phyloP scores from a whole-genome alignment of 2,113 vertebrate genomes.

The Poecilia latipinna region DNA sequence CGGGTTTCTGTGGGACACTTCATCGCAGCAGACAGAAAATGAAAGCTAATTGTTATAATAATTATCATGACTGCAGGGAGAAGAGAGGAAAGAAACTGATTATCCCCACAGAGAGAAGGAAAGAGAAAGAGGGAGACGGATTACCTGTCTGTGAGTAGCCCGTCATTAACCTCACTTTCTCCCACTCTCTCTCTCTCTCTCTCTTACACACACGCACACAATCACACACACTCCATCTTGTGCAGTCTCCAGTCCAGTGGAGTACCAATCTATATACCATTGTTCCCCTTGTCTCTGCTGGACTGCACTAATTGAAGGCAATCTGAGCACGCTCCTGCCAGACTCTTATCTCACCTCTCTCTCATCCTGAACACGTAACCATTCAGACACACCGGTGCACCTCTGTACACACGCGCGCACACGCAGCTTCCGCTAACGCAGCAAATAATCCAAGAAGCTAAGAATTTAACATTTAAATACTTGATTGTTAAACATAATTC shows the following conservation, averaged over 20 bases:
- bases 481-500: background rate
- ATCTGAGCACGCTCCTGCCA: conserved; percentile 56
- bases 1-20: conserved; percentile 36
- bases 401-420: background rate
- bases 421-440: background rate
- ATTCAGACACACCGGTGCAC: conserved; percentile 7
- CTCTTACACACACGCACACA: background rate
- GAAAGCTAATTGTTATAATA: conserved; percentile 73
- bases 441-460: background rate
- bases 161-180: conserved; percentile 71
- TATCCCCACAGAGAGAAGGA: conserved; percentile 54
- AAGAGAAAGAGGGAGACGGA: conserved; percentile 43
- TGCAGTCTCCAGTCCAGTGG: conserved; percentile 57
- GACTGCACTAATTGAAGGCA: conserved; percentile 69
- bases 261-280: conserved; percentile 73
- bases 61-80: conserved; percentile 67
- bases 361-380: conserved; percentile 20
- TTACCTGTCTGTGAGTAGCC: conserved; percentile 65
- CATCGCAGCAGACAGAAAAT: conserved; percentile 26
- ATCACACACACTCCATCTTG: conserved; percentile 48
- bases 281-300: conserved; percentile 58
- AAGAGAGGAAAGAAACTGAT: conserved; percentile 65
- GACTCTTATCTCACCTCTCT: conserved; percentile 51
- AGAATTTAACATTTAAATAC: background rate
- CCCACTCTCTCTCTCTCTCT: conserved; percentile 41